Evolutionary conservation across 2,113 vertebrate genomes (phyloP), one percentile per base, ranked within the genome.

Genomic region (Xerus inauris): DNA sequence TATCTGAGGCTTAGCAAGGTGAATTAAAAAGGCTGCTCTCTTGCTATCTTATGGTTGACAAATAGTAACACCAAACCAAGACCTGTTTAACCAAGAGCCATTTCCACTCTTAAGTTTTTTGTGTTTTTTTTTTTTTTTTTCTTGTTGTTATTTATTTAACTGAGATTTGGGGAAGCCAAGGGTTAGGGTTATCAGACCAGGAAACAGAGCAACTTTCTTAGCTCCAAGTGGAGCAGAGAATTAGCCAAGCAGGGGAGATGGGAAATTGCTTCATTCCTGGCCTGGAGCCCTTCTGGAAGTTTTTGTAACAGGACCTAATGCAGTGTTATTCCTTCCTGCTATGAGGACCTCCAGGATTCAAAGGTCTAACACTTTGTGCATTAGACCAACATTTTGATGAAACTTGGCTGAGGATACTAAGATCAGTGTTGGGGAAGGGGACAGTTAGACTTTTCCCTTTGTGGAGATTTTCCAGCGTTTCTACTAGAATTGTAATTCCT

Each of bases 121-220:
- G 32, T 64, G 22, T 40, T n/a, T n/a, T n/a, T n/a, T n/a, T n/a
- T n/a, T n/a, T n/a, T n/a, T n/a, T n/a, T n/a, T n/a, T n/a, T n/a
- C n/a, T n/a, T n/a, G n/a, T n/a, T n/a, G n/a, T n/a, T n/a, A 17
- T 35, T 62, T 91, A 75, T 11, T 45, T 93, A 75, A 86, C 8
- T 13, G n/a, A 47, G 47, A 30, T 72, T 62, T 81, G 49, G 32
- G 75, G 76, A 84, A 94, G 75, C 82, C 47, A 75, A 10, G 51
- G 72, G 38, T 86, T 47, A 65, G 35, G 95, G 92, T 95, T 97
- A 89, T 96, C 85, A 86, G 92, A n/a, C 67, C 79, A 95, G 97
- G 96, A 95, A 97, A 72, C 81, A 77, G 76, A 80, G 28, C 75
- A 85, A 30, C 72, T 75, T 57, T 40, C 80, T 89, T 71, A 49